Evolutionary conservation across 2,113 vertebrate species (phyloP).

Genomic region (Urocitellus parryii): DNA sequence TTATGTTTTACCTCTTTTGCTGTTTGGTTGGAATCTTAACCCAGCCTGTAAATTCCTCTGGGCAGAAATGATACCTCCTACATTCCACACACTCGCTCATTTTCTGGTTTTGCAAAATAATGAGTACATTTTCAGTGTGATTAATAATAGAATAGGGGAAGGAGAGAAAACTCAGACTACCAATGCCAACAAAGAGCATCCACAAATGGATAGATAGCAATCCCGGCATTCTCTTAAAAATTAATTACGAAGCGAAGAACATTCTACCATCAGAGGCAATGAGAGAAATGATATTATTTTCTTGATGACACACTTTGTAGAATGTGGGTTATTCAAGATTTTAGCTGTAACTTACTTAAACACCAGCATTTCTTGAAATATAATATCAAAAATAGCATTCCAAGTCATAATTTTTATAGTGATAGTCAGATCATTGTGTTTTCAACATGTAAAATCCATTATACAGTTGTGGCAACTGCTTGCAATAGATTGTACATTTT

Average conservation of each 20-base stretch:
- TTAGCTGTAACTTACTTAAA: slow-evolving; percentile 74
- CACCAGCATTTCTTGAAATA: slow-evolving; percentile 67
- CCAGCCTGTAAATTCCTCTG: slow-evolving; percentile 70
- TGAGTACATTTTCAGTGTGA: slow-evolving; percentile 62
- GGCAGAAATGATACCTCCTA: slow-evolving; percentile 75
- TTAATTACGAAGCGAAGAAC: slow-evolving; percentile 71
- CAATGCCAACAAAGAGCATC: slow-evolving; percentile 50
- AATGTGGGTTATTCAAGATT: slow-evolving; percentile 73
- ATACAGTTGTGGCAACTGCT: slow-evolving; percentile 55
- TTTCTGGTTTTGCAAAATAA: slow-evolving; percentile 78
- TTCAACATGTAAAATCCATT: slow-evolving; percentile 78
- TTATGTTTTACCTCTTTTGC: slow-evolving; percentile 9
- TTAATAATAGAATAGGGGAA: slow-evolving; percentile 76
- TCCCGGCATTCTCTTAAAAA: slow-evolving; percentile 65
- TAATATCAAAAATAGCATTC: slow-evolving; percentile 65
- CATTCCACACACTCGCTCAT: slow-evolving; percentile 2
- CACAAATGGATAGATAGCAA: slow-evolving; percentile 21
- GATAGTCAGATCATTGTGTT: slow-evolving; percentile 69
- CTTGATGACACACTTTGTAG: slow-evolving; percentile 48
- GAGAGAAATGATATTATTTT: slow-evolving; percentile 54
- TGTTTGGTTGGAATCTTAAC: slow-evolving; percentile 52
- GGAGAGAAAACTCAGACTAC: background rate
- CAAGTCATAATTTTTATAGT: slow-evolving; percentile 69
- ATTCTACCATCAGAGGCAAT: slow-evolving; percentile 30
- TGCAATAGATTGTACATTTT: slow-evolving; percentile 80